Evolutionary conservation across 2,113 vertebrate genomes (phyloP), one percentile per base, ranked within the genome.

Genomic region (Gnathonemus longibarbis): DNA sequence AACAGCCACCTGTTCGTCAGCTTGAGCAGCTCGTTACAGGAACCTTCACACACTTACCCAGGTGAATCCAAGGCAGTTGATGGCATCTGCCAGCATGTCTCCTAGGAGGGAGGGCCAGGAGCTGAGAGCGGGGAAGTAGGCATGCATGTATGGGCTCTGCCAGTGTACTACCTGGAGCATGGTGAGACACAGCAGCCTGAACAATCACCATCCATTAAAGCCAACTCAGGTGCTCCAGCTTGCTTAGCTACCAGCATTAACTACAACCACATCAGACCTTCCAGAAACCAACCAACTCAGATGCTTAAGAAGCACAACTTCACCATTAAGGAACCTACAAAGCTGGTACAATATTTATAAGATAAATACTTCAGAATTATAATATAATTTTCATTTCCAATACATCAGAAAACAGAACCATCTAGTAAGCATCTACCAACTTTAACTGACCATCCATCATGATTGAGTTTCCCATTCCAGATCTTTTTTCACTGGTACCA

Each of bases 61-160:
- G 89, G 98, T 99, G 94, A 99, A 99, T 93, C 98, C 98, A 87
- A 99, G 94, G 94, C 98, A 99, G 95, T 99, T 99, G 91, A 99
- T 98, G 91, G 98, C 98, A 17, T 99, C 97, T 0, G 98, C 97
- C 92, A 99, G 92, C 98, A 99, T 99, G 93, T 99, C 98, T 86
- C 98, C 98, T 11, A 99, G 95, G 90, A 99, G 95, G 0, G 98
- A 99, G 7, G 98, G 98, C 98, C 98, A 99, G 3, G 98, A 99
- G 11, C 95, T 98, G 84, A 99, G 96, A 39, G 97, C 97, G 7
- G 98, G 98, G 90, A 96, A 99, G 94, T 98, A 99, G 87, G 98
- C 98, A 0, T 99, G 98, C 98, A 99, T 99, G 70, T 98, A 96
- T 21, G 98, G 98, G 88, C 98, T 99, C 94, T 99, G 98, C 98